Evolutionary conservation across 2,113 vertebrate genomes (phyloP).

Genomic region (Diadophis punctatus): DNA sequence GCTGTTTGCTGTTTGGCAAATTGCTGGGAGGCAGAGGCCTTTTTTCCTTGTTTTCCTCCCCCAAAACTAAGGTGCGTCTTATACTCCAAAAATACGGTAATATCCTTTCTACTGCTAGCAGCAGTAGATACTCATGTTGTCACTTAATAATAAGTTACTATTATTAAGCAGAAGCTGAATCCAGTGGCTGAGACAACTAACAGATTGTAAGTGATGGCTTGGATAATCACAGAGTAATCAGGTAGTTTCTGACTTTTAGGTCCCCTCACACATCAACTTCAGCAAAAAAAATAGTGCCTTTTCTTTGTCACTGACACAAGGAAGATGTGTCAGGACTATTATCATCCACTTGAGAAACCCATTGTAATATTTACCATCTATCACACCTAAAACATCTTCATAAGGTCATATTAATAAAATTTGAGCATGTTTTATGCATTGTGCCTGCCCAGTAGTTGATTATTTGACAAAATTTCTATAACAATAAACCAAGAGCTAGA

Average conservation of each 20-base stretch:
- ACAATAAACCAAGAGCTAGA: background rate
- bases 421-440: background rate
- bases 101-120: background rate
- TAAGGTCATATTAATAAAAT: background rate
- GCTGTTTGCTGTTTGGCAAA: too few relatives aligned
- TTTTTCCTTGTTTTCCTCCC: too few relatives aligned
- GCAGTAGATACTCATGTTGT: background rate
- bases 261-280: background rate
- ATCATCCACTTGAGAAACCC: background rate
- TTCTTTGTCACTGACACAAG: background rate
- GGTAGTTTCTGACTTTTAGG: background rate
- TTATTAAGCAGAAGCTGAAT: background rate
- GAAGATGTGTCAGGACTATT: background rate
- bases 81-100: too few relatives aligned
- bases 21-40: too few relatives aligned
- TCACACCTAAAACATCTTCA: background rate
- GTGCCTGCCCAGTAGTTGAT: background rate
- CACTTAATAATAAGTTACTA: background rate
- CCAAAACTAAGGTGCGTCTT: too few relatives aligned
- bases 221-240: background rate
- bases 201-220: background rate
- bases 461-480: background rate
- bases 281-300: background rate
- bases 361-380: background rate
- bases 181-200: background rate